phyloP scores from a whole-genome alignment of 2,888 invertebrate species.

The Cephus rjabovi region DNA sequence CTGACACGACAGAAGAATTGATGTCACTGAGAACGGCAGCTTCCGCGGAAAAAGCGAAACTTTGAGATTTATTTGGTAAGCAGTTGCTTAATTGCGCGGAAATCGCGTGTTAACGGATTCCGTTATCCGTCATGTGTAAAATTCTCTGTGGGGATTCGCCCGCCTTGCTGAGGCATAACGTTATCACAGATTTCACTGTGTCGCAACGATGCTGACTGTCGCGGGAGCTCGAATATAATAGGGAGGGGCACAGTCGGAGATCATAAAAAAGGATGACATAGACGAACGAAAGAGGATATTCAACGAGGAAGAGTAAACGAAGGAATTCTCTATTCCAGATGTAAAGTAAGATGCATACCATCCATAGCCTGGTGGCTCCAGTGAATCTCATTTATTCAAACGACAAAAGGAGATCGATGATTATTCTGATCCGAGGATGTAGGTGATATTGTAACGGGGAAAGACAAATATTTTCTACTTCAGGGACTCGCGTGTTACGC shows the following conservation, averaged over 20 bases:
- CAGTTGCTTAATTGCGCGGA: slow-evolving; percentile 23
- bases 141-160: not conserved
- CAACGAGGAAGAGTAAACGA: not conserved
- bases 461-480: not conserved
- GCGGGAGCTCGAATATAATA: not conserved
- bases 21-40: slow-evolving; percentile 10
- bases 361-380: not conserved
- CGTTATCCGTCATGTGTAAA: slow-evolving; percentile 18
- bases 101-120: slow-evolving; percentile 13
- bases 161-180: not conserved
- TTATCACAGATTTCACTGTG: not conserved
- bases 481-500: too few species aligned
- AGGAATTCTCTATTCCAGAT: not conserved
- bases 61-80: slow-evolving; percentile 23
- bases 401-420: not conserved
- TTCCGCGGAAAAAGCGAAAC: slow-evolving; percentile 6
- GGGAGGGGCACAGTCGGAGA: not conserved
- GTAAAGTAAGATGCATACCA: not conserved
- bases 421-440: not conserved
- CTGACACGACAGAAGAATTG: slow-evolving; percentile 1
- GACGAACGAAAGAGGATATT: not conserved
- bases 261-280: not conserved
- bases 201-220: not conserved
- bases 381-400: not conserved
- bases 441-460: not conserved